A percentile compares a stretch with the other conserved stretches of the same genome.
phyloP scores from a whole-genome alignment of 2,888 invertebrate genomes.

The Amphimallon solstitiale region DNA sequence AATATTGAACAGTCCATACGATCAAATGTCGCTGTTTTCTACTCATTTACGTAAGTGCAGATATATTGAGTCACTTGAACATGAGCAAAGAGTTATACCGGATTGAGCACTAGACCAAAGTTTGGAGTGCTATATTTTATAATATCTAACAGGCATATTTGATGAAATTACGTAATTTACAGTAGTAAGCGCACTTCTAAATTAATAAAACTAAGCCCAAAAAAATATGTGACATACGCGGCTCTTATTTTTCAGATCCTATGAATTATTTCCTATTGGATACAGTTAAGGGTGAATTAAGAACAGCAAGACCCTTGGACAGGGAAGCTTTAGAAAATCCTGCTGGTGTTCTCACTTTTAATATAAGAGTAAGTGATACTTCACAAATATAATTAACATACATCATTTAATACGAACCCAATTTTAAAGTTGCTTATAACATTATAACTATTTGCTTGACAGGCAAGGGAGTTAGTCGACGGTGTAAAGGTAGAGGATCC shows the following conservation, averaged over 20 bases:
- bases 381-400: neutral
- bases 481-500: constrained; percentile 75
- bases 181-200: too few relatives aligned
- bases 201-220: too few relatives aligned
- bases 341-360: constrained; percentile 80
- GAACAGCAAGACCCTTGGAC: constrained; percentile 86
- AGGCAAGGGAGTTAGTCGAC: constrained; percentile 83
- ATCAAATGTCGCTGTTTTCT: too few relatives aligned
- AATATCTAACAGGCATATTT: too few relatives aligned
- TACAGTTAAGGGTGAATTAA: constrained; percentile 79
- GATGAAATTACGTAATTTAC: too few relatives aligned
- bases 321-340: constrained; percentile 84
- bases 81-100: too few relatives aligned
- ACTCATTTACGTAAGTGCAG: too few relatives aligned
- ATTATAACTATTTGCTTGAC: neutral
- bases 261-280: constrained; percentile 88
- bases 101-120: too few relatives aligned
- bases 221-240: too few relatives aligned
- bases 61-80: too few relatives aligned
- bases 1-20: too few relatives aligned
- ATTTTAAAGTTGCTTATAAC: neutral
- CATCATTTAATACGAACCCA: neutral
- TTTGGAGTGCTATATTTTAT: too few relatives aligned
- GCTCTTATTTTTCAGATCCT: constrained; percentile 76
- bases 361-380: constrained; percentile 70